Evolutionary conservation across 1,140 invertebrate genomes (phyloP).

Genomic region (Lasioglossum albipes): DNA sequence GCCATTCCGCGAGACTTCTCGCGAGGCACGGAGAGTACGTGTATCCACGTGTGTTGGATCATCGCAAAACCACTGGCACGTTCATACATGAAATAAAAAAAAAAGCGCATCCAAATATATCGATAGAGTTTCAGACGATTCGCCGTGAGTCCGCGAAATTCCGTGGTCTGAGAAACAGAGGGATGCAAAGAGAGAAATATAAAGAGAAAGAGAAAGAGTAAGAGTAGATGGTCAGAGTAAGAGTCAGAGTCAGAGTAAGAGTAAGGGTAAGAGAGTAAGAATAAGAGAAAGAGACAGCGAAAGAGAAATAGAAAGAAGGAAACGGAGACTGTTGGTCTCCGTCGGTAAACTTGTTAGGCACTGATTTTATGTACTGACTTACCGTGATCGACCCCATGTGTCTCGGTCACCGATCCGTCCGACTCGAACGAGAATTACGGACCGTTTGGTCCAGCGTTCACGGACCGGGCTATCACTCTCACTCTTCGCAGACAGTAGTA

Average conservation of each 20-base stretch:
- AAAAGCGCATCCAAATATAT: too few species aligned
- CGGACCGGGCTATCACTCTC: constrained; percentile 58
- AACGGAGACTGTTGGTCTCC: not conserved
- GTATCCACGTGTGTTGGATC: too few species aligned
- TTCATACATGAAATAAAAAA: too few species aligned
- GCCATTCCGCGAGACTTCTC: too few species aligned
- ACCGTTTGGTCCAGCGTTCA: constrained; percentile 37
- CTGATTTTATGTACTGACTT: constrained; percentile 61
- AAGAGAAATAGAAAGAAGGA: constrained; percentile 10
- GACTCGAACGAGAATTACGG: constrained; percentile 51
- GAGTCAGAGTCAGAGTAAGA: too few species aligned
- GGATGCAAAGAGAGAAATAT: too few species aligned
- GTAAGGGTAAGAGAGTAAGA: too few species aligned
- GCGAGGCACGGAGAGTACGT: too few species aligned
- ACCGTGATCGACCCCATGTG: constrained; percentile 51
- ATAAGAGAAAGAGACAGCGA: not conserved
- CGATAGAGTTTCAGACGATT: too few species aligned
- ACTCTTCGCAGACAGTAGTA: constrained; percentile 56
- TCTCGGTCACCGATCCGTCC: constrained; percentile 40
- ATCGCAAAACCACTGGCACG: too few species aligned
- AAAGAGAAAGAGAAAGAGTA: too few species aligned
- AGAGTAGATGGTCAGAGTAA: too few species aligned
- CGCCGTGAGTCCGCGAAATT: not conserved
- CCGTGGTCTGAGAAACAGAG: not conserved
- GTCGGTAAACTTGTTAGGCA: constrained; percentile 29